Conservation (phyloP, 2,113 vertebrate species). For the Agapornis roseicollis region DNA sequence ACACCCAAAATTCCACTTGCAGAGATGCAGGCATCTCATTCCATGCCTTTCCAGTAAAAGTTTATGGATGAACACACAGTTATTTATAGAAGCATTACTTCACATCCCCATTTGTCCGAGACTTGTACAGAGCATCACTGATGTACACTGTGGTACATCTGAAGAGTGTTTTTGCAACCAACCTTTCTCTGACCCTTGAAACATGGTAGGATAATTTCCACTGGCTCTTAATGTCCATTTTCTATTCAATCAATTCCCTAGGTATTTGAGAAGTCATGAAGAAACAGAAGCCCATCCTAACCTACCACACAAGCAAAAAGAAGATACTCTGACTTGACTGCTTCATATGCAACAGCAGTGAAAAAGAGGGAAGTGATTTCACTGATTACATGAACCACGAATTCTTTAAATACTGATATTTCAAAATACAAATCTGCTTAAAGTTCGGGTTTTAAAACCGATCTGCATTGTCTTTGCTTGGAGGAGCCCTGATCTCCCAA, state of each 20-base stretch:
- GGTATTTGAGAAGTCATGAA: background rate
- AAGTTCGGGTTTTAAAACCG: background rate
- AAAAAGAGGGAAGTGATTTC: background rate
- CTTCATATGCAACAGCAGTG: background rate
- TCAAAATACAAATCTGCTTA: background rate
- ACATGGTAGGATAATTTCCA: background rate
- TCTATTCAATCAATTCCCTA: background rate
- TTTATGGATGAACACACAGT: slow-evolving; percentile 15
- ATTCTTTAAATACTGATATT: background rate
- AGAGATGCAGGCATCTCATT: slow-evolving; percentile 29
- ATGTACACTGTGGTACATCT: background rate
- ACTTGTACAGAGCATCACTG: slow-evolving; percentile 24
- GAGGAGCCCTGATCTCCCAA: background rate
- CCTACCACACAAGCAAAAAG: background rate
- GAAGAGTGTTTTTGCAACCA: background rate
- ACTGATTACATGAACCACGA: background rate
- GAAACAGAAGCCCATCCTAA: background rate
- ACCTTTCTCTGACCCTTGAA: background rate
- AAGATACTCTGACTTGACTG: background rate
- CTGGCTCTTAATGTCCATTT: background rate
- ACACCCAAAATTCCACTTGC: background rate
- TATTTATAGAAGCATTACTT: slow-evolving; percentile 63
- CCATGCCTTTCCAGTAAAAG: slow-evolving; percentile 35
- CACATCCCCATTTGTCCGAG: slow-evolving; percentile 17
- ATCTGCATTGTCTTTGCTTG: background rate